A percentile compares a stretch with the other conserved stretches of the same genome.
Evolutionary conservation across 2,797 vertebrate genomes (phyloP).

Genomic region (Galagoides demidoff): DNA sequence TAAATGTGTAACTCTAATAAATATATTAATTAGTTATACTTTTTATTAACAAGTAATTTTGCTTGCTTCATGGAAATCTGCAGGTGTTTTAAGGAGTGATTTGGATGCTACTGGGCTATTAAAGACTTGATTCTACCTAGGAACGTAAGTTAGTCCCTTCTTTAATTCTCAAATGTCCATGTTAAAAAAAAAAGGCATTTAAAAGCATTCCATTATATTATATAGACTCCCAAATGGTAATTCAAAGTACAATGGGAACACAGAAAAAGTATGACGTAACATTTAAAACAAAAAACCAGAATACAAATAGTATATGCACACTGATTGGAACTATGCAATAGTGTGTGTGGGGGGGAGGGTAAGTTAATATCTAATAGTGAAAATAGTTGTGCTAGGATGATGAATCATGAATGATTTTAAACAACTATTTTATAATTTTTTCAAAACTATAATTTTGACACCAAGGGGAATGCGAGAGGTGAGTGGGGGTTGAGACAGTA

Average conservation of each 20-base stretch:
- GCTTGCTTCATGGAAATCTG: slow-evolving; percentile 10
- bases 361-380: not conserved
- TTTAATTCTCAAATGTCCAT: slow-evolving; percentile 42
- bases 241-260: not conserved
- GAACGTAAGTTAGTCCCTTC: not conserved
- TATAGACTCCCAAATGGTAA: slow-evolving; percentile 1
- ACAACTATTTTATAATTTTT: not conserved
- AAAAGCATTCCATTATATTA: not conserved
- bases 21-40: not conserved
- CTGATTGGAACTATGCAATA: not conserved
- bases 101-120: not conserved
- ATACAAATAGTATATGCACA: not conserved
- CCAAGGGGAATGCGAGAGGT: not conserved
- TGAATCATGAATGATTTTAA: slow-evolving; percentile 10
- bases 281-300: slow-evolving; percentile 1
- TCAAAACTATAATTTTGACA: not conserved
- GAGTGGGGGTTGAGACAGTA: accelerated
- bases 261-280: not conserved
- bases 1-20: slow-evolving; percentile 36
- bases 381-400: not conserved
- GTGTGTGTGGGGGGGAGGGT: too few relatives aligned
- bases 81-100: not conserved
- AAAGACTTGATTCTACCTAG: not conserved
- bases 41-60: slow-evolving; percentile 31
- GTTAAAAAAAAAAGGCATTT: not conserved